Evolutionary conservation across 2,797 vertebrate genomes (phyloP).

Genomic region (Dromococcyx pavoninus): DNA sequence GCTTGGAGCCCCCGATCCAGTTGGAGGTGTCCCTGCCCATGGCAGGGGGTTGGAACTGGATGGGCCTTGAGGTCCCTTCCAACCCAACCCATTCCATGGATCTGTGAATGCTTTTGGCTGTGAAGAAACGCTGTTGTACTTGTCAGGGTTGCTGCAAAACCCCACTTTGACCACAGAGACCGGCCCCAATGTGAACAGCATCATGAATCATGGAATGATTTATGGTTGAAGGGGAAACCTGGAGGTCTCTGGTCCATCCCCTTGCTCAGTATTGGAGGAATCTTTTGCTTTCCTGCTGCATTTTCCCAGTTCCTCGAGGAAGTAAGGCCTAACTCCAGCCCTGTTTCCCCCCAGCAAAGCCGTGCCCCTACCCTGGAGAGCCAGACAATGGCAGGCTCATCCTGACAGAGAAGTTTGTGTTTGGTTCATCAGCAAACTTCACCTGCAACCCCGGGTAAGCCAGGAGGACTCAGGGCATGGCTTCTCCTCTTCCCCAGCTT

Average conservation of each 20-base stretch:
- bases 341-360: slow-evolving; percentile 15
- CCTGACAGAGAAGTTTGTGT: rapidly evolving
- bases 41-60: too few species aligned
- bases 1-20: too few species aligned
- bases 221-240: not conserved
- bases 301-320: not conserved
- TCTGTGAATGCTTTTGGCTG: not conserved
- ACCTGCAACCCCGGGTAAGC: slow-evolving; percentile 50
- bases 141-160: not conserved
- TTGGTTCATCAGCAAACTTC: slow-evolving; percentile 10
- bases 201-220: rapidly evolving
- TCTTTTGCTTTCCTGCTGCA: not conserved
- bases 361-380: not conserved
- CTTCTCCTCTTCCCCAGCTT: not conserved
- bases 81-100: too few species aligned
- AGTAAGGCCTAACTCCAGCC: not conserved
- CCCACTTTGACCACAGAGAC: not conserved
- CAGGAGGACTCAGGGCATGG: not conserved
- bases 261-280: not conserved
- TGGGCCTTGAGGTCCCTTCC: too few species aligned
- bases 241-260: not conserved
- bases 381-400: not conserved
- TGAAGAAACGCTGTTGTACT: rapidly evolving
- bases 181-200: not conserved
- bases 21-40: too few species aligned